Evolutionary conservation across 2,113 vertebrate genomes (phyloP), one percentile per base, ranked within the genome.

Genomic region (Ceyx margarethae): DNA sequence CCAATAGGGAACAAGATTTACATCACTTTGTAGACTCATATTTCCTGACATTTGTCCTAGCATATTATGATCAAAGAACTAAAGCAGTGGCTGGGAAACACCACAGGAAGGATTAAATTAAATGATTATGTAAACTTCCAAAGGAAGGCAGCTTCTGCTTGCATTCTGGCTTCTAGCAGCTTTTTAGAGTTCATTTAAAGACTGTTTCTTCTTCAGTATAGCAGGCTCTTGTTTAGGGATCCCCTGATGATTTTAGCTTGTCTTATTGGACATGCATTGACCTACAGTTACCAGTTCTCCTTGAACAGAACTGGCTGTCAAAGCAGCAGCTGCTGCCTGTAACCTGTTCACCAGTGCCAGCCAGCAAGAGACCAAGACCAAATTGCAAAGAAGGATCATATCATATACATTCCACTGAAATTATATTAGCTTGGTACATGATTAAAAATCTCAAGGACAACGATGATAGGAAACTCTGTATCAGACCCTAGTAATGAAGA

Each of bases 21-120:
- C 87, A 95, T 97, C 85, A 90, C 92, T 89, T 96, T 95, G 93
- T 91, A 90, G 91, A 37, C 88, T 94, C 91, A 92, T 95, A 87
- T 97, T 96, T 97, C 87, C 93, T 97, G 97, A 97, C 96, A 91
- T 97, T 97, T 98, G 95, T 97, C 95, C 93, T 89, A 57, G 60
- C 72, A 48, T 89, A 94, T 98, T 97, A 96, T 94, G 75, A 96
- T 96, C 94, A 96, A 93, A 96, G 77, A 72, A 28, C 31, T 94
- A 67, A 74, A 94, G 67, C 74, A 75, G 60, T 87, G 72, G 67
- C 90, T 92, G 54, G 91, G 74, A 95, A 96, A 79, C 95, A 96
- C 76, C 37, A 46, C 85, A 94, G 85, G 81, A 96, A 95, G 87
- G 71, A 89, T 95, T 90, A 93, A 91, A 96, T 50, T 88, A 95